Evolutionary conservation across 2,888 invertebrate genomes (phyloP).

Genomic region (Molorchus minor): DNA sequence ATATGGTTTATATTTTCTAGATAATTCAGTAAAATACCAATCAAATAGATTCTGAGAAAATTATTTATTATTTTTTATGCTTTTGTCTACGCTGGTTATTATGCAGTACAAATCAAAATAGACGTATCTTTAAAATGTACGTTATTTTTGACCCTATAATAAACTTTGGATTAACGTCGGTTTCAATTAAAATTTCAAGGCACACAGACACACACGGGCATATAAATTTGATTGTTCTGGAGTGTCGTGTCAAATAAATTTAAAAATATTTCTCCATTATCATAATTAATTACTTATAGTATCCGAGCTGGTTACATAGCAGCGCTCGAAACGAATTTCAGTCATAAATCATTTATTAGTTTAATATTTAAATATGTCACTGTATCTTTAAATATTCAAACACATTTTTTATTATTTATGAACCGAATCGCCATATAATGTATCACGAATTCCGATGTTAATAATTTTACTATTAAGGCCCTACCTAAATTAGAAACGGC

Average conservation of each 20-base stretch:
- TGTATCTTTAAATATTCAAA: conserved; percentile 1
- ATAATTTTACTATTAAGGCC: neutral
- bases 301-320: neutral
- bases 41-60: too few species aligned
- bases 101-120: too few species aligned
- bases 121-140: too few species aligned
- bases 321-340: neutral
- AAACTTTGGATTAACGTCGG: too few species aligned
- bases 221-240: neutral
- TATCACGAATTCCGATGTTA: conserved; percentile 2
- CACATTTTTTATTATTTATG: neutral
- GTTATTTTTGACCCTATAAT: too few species aligned
- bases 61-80: too few species aligned
- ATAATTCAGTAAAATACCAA: too few species aligned
- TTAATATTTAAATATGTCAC: conserved; percentile 1
- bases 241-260: neutral
- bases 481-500: conserved; percentile 1
- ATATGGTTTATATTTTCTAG: too few species aligned
- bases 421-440: conserved; percentile 1
- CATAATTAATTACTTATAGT: neutral
- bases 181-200: too few species aligned
- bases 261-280: conserved; percentile 1
- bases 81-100: too few species aligned
- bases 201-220: too few species aligned
- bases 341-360: conserved; percentile 6